Percentiles rank a stretch among this genome's conserved stretches.
Evolutionary conservation across 2,888 invertebrate species (phyloP).

Genomic region (Ophraella communa): DNA sequence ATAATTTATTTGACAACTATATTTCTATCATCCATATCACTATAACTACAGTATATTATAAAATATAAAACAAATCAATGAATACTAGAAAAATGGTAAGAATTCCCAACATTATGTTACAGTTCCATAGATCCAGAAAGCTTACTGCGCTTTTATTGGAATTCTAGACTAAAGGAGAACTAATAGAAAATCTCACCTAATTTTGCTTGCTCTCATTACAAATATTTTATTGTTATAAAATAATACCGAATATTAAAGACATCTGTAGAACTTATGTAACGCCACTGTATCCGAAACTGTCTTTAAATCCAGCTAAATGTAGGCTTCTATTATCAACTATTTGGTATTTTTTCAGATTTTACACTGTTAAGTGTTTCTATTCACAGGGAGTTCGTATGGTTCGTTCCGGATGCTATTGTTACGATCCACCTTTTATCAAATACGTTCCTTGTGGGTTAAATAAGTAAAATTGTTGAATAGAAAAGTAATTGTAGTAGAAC

Average conservation of each 20-base stretch:
- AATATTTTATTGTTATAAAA: too few relatives aligned
- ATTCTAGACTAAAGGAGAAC: too few relatives aligned
- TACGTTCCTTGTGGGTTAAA: background rate
- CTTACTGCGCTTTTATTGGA: too few relatives aligned
- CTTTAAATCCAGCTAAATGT: background rate
- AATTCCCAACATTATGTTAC: too few relatives aligned
- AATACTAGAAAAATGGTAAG: too few relatives aligned
- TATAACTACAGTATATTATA: too few relatives aligned
- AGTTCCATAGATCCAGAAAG: too few relatives aligned
- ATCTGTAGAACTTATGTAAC: background rate
- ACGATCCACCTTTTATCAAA: background rate
- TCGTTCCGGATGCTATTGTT: conserved; percentile 33
- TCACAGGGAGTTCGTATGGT: conserved; percentile 19
- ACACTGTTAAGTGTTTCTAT: conserved; percentile 31
- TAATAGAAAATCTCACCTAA: too few relatives aligned
- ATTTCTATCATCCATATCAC: too few relatives aligned
- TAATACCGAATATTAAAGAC: background rate
- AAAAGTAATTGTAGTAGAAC: background rate
- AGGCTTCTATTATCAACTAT: conserved; percentile 31
- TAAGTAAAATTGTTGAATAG: background rate
- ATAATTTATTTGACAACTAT: too few relatives aligned
- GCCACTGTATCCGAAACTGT: background rate
- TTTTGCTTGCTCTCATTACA: too few relatives aligned
- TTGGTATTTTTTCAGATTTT: conserved; percentile 30
- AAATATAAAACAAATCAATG: too few relatives aligned